Conservation (phyloP, 1,140 invertebrate genomes). For the Teleopsis dalmanni region DNA sequence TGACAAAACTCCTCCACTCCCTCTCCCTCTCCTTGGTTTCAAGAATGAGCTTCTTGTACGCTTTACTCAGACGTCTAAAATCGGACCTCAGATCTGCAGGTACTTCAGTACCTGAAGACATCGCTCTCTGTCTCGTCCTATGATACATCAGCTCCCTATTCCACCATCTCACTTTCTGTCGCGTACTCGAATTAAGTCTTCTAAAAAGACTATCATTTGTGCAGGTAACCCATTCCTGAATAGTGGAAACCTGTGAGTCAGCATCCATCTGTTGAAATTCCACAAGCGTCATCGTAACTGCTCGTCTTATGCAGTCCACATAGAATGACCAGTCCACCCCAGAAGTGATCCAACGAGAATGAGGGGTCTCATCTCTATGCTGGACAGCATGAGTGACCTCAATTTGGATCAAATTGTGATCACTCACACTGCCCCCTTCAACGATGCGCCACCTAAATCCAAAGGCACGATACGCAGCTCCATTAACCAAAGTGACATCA, state of each 20-base stretch:
- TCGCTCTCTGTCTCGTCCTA: not conserved
- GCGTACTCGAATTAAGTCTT: not conserved
- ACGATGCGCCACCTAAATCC: conserved; percentile 3
- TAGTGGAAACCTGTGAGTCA: not conserved
- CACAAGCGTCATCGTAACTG: not conserved
- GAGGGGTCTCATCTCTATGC: not conserved
- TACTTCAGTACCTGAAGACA: not conserved
- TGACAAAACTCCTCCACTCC: not conserved
- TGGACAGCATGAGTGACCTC: not conserved
- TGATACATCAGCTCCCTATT: not conserved
- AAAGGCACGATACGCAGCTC: not conserved
- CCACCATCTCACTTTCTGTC: not conserved
- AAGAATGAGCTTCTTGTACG: not conserved
- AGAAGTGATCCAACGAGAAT: not conserved
- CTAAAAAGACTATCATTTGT: not conserved
- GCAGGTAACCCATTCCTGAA: not conserved
- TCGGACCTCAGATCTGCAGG: not conserved
- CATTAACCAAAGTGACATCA: conserved; percentile 6
- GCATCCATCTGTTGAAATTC: not conserved
- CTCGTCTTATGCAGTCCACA: not conserved
- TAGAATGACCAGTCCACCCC: not conserved
- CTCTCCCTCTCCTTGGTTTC: not conserved
- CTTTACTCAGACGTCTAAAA: not conserved
- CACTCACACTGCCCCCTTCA: conserved; percentile 1
- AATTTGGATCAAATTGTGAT: conserved; percentile 3